Conservation (phyloP, 92 coral and sea anemone species). For the Ricordea florida region DNA sequence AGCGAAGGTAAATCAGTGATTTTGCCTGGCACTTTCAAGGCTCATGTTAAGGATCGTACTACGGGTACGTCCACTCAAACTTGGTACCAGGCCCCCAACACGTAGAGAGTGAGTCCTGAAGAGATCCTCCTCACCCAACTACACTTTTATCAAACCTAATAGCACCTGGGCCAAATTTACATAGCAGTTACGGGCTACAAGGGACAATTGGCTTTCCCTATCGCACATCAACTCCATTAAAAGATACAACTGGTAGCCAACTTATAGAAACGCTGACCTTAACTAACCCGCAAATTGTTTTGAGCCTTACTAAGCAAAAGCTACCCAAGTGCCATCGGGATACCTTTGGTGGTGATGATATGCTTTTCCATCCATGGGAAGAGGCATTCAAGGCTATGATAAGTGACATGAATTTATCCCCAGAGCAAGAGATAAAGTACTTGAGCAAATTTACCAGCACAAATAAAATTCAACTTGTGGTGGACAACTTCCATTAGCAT, state of each 20-base stretch:
- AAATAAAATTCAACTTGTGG: background rate
- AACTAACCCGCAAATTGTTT: constrained; percentile 10
- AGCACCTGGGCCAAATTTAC: too few relatives aligned
- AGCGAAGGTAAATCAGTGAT: too few relatives aligned
- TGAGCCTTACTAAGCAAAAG: constrained; percentile 16
- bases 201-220: too few relatives aligned
- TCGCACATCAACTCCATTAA: too few relatives aligned
- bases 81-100: too few relatives aligned
- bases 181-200: too few relatives aligned
- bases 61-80: constrained; percentile 8
- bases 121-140: background rate
- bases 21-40: background rate
- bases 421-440: constrained; percentile 40
- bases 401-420: constrained; percentile 2
- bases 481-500: background rate
- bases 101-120: background rate
- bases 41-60: background rate
- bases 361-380: constrained; percentile 39
- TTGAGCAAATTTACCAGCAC: constrained; percentile 25
- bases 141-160: too few relatives aligned
- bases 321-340: constrained; percentile 16
- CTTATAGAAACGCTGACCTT: too few relatives aligned
- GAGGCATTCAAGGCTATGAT: constrained; percentile 48
- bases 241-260: too few relatives aligned
- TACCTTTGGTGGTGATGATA: constrained; percentile 13